Base-by-base conservation (phyloP, 1,140 invertebrate species). In the Caerostris extrusa region DNA sequence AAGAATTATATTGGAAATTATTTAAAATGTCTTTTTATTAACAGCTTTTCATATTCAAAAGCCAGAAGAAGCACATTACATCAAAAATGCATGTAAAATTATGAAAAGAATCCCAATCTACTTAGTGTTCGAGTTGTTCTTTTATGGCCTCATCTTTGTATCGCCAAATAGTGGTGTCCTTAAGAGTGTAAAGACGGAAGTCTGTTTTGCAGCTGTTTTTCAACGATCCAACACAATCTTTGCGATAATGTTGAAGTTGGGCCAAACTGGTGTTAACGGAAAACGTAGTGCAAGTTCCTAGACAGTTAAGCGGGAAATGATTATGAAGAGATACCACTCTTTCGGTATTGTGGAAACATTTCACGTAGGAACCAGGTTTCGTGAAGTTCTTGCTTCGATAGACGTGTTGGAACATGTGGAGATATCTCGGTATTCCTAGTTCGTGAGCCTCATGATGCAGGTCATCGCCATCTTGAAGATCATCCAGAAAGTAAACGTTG, bases 401-500 rank as follows among this genome's bases (percentile, higher is more conserved):
- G 5, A 99, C 98, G 96, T 99, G 98, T 96, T 98, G 98, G 95
- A 99, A 95, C 98, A 99, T 99, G 96, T 99, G 98, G 97, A 99
- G 97, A 95, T 99, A 99, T 94, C 97, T 97, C 50, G 98, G 98
- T 94, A 98, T 98, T 95, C 98, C 97, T 7, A 93, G 61, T 71
- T 95, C 94, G 64, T 94, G 95, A 3, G 93, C 94, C 57, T 93
- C 94, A 53, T 95, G 95, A 19, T 95, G 94, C n/a, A 95, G 86
- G 81, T 95, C 95, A 53, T 95, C 95, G 57, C 95, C 95, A 83
- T 95, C 94, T 87, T 95, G 94, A 95, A 98, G 97, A 95, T 98
- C 98, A 96, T 99, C 98, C 95, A 99, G 96, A 96, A 99, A 99
- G 96, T 99, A 99, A 3, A 99, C 98, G 95, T 99, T 99, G 85